Percentiles rank a stretch among this genome's conserved stretches.
These are phyloP conservation scores for Venturia canescens DNA, from an alignment of 1,140 invertebrate species.

Conservation along the genomic window DNA sequence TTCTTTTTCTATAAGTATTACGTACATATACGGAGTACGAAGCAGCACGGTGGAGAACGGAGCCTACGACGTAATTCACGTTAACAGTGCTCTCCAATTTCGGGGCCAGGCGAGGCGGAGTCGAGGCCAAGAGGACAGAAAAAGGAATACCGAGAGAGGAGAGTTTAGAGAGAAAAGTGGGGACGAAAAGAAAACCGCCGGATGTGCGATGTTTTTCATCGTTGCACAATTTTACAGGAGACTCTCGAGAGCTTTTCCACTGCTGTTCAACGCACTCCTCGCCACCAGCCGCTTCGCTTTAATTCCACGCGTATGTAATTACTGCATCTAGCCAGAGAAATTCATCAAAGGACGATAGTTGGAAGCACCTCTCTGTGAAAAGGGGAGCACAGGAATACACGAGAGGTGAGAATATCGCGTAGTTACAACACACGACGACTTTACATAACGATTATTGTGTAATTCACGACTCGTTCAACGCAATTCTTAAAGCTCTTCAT, in stretches of 20 bases:
- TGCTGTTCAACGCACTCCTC: neutral
- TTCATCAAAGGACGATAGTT: slow-evolving; percentile 19
- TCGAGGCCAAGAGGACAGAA: neutral
- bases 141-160: slow-evolving; percentile 17
- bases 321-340: slow-evolving; percentile 17
- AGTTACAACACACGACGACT: neutral
- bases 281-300: neutral
- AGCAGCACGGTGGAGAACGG: slow-evolving; percentile 39
- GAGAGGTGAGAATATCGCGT: slow-evolving; percentile 10
- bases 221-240: slow-evolving; percentile 12
- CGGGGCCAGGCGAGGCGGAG: slow-evolving; percentile 12
- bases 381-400: neutral
- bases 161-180: neutral
- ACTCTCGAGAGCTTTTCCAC: neutral
- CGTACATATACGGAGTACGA: neutral
- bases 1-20: slow-evolving; percentile 26
- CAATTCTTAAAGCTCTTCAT: neutral
- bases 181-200: neutral
- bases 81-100: slow-evolving; percentile 29
- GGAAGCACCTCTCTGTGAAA: neutral
- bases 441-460: neutral
- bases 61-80: slow-evolving; percentile 52
- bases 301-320: slow-evolving; percentile 8
- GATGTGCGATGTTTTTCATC: neutral
- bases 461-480: neutral